phyloP scores from a whole-genome alignment of 2,797 vertebrate species.

The Glossophaga mutica region DNA sequence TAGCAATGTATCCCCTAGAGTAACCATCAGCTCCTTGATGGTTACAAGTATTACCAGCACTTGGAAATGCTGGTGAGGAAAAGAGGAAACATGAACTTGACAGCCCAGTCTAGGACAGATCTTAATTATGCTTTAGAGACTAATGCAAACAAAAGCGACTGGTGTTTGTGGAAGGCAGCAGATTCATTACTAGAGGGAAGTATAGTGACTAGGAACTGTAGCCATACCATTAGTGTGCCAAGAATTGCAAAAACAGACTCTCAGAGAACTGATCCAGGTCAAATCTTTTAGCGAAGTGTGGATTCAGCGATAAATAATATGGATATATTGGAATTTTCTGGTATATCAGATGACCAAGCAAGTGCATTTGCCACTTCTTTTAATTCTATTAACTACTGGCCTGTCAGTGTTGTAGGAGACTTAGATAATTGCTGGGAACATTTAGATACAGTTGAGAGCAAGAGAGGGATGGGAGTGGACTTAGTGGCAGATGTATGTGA shows the following conservation, averaged over 20 bases:
- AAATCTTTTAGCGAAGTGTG: slow-evolving; percentile 79
- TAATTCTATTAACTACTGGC: slow-evolving; percentile 80
- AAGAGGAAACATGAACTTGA: slow-evolving; percentile 31
- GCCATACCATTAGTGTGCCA: slow-evolving; percentile 52
- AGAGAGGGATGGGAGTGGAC: slow-evolving; percentile 59
- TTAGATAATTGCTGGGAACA: slow-evolving; percentile 72
- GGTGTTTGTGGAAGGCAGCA: slow-evolving; percentile 57
- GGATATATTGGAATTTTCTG: slow-evolving; percentile 78
- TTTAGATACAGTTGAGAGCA: slow-evolving; percentile 49
- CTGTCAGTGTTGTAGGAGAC: slow-evolving; percentile 75
- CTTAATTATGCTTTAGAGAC: slow-evolving; percentile 43
- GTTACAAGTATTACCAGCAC: neutral
- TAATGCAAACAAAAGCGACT: slow-evolving; percentile 36
- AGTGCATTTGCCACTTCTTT: slow-evolving; percentile 80
- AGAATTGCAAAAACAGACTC: slow-evolving; percentile 78
- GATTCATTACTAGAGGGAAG: slow-evolving; percentile 60
- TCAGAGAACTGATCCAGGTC: slow-evolving; percentile 74
- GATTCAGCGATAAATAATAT: slow-evolving; percentile 76
- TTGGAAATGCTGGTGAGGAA: neutral
- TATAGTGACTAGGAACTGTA: slow-evolving; percentile 32
- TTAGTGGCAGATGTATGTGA: slow-evolving; percentile 60
- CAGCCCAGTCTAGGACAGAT: neutral
- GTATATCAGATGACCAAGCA: slow-evolving; percentile 72
- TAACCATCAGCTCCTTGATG: neutral
- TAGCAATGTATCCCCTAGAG: neutral